phyloP scores from a whole-genome alignment of 2,797 vertebrate species.

The Capromys pilorides region DNA sequence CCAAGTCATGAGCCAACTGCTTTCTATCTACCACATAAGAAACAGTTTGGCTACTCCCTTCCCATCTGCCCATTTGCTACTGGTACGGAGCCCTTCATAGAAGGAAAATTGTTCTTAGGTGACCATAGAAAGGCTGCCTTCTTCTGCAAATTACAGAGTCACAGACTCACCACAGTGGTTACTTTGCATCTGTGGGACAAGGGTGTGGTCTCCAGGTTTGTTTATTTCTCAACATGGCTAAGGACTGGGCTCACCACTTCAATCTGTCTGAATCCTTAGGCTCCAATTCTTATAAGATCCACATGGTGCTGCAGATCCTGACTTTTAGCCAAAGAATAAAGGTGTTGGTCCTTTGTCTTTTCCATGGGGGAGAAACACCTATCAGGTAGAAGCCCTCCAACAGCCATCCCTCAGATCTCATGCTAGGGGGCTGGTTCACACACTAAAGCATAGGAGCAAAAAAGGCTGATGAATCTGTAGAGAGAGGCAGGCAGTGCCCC shows the following conservation, averaged over 20 bases:
- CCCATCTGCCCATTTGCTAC: not conserved
- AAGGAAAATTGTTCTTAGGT: too few species aligned
- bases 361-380: not conserved
- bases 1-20: not conserved
- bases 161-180: too few species aligned
- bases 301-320: not conserved
- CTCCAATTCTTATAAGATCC: not conserved
- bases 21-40: not conserved
- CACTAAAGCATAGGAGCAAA: not conserved
- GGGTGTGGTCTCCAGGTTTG: too few species aligned
- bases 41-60: not conserved
- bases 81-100: not conserved
- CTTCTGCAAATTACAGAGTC: not conserved
- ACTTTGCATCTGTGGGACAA: not conserved
- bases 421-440: not conserved
- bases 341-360: not conserved
- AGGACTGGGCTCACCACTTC: not conserved
- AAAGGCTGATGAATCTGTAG: too few species aligned
- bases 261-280: not conserved
- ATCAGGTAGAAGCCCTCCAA: not conserved
- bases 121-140: not conserved
- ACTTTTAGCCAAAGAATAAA: not conserved
- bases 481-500: not conserved
- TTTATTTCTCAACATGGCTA: not conserved
- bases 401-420: not conserved